phyloP scores from a whole-genome alignment of 2,888 invertebrate species.

The Magallana nippona region DNA sequence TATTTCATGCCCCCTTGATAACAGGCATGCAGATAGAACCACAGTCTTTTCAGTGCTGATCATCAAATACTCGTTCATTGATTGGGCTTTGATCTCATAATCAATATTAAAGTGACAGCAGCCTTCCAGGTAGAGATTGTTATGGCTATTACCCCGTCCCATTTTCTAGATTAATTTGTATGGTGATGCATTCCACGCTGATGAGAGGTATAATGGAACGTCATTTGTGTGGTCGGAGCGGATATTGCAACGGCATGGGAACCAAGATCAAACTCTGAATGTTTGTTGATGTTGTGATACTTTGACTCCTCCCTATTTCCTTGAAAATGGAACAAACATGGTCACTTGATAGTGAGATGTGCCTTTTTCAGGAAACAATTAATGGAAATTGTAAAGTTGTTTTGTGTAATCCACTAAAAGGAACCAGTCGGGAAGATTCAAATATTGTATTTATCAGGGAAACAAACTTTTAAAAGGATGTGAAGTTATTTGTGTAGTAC shows the following conservation, averaged over 20 bases:
- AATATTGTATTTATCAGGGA: too few species aligned
- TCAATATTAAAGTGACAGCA: slow-evolving; percentile 29
- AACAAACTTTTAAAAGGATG: too few species aligned
- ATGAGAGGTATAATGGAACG: neutral
- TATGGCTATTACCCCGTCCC: neutral
- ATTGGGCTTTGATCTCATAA: slow-evolving; percentile 18
- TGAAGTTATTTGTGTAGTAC: too few species aligned
- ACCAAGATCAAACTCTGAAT: neutral
- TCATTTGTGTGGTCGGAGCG: neutral
- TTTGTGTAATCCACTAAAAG: too few species aligned
- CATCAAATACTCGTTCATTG: slow-evolving; percentile 26
- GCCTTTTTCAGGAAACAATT: too few species aligned
- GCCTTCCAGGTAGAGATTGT: neutral
- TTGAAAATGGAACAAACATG: too few species aligned
- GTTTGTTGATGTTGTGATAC: neutral
- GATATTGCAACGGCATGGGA: neutral
- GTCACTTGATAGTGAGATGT: too few species aligned
- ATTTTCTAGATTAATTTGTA: slow-evolving; percentile 3
- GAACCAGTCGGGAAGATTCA: too few species aligned
- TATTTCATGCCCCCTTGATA: slow-evolving; percentile 30
- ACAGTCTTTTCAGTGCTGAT: neutral
- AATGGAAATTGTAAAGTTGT: too few species aligned
- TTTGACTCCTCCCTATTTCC: too few species aligned
- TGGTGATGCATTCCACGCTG: slow-evolving; percentile 8
- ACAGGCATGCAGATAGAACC: neutral